Base-by-base conservation (phyloP, 2,888 invertebrate genomes). In the Drosophila monieri region DNA sequence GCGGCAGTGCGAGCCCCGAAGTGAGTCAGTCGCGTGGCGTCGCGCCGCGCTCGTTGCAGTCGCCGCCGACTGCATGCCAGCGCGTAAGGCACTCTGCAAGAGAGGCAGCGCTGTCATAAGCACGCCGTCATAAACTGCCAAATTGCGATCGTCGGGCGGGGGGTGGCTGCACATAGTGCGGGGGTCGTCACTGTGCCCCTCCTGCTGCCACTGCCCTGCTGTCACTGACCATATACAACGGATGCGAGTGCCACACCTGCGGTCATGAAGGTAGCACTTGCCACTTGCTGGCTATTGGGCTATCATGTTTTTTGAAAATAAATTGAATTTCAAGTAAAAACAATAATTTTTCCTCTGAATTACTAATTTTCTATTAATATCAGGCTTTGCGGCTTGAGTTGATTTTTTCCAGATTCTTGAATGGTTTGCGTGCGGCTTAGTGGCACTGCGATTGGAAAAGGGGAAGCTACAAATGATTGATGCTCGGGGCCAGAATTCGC, bases 181-280 rank as follows among this genome's bases (percentile, higher is more conserved):
- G 27, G 27, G 27, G 27, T 9, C 27, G 27, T 27, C 27, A 9
- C 9, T 9, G 46, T 9, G 43, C 62, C 27, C 30, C 44, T n/a
- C 35, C 44, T 2, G 57, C 62, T 58, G 77, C 77, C 59, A 37
- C 46, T 27, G 53, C 14, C 32, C 35, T 35, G 27, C 59, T 69
- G 61, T 73, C 72, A 85, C 81, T 81, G 81, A 81, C 86, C 81
- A 83, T 64, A 74, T 68, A 67, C 86, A 81, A 81, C 70, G 27
- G 30, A 49, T 48, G 55, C n/a, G 18, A 21, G 41, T 49, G 65
- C 27, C 27, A 60, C 60, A 60, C 30, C 12, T 12, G 59, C 5
- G 59, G 46, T 47, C 37, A 55, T 2, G 9, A 23, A 14, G 37
- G 27, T 39, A 60, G 37, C n/a, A 35, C 21, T 4, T 21, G 21